Percentiles rank a stretch among this genome's conserved stretches.
Evolutionary conservation across 2,888 invertebrate species (phyloP).

Genomic region (Resseliella maxima): DNA sequence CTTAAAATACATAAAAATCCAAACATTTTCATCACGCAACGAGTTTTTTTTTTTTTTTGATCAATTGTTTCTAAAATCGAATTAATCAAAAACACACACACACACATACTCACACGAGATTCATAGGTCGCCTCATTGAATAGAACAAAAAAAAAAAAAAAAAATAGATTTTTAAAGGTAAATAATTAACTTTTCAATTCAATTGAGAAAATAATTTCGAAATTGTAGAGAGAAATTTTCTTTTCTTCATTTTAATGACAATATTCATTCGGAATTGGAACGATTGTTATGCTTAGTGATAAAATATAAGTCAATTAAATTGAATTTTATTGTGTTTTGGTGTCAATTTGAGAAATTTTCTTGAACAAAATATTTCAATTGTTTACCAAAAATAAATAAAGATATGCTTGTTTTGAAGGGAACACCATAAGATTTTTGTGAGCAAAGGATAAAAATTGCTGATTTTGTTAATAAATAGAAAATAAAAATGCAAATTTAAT

Average conservation of each 20-base stretch:
- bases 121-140: not conserved
- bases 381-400: too few species aligned
- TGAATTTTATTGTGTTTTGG: too few species aligned
- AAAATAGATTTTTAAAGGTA: too few species aligned
- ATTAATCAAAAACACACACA: too few species aligned
- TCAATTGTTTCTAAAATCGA: not conserved
- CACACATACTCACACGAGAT: not conserved
- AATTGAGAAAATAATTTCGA: not conserved
- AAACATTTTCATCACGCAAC: not conserved
- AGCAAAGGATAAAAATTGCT: not conserved
- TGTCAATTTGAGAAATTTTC: too few species aligned
- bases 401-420: not conserved
- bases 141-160: not conserved
- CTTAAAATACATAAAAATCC: not conserved
- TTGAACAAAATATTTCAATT: too few species aligned
- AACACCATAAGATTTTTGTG: not conserved
- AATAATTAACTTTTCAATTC: too few species aligned
- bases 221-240: not conserved
- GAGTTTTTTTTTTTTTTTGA: not conserved
- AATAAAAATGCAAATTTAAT: not conserved
- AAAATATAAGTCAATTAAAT: not conserved
- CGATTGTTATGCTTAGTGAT: not conserved
- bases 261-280: not conserved
- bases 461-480: not conserved
- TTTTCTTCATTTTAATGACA: not conserved